These are phyloP conservation scores for Ips nitidus DNA, from an alignment of 1,140 invertebrate genomes.

Conservation along the genomic window DNA sequence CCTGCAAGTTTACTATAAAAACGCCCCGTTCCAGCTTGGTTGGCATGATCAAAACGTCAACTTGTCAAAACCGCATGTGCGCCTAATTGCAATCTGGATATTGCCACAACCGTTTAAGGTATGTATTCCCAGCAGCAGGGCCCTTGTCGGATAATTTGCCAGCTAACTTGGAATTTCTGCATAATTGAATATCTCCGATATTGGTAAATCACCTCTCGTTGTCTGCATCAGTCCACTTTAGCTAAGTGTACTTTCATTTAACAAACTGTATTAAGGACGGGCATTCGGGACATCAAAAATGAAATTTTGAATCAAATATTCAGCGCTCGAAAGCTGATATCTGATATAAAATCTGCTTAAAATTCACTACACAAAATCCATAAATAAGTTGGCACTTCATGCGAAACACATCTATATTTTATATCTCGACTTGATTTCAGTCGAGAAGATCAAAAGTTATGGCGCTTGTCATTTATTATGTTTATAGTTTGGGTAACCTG, in stretches of 20 bases:
- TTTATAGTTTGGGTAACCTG: constrained; percentile 22
- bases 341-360: constrained; percentile 20
- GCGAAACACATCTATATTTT: constrained; percentile 29
- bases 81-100: constrained; percentile 8
- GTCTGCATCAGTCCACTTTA: neutral
- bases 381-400: constrained; percentile 32
- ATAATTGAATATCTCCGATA: constrained; percentile 22
- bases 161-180: constrained; percentile 18
- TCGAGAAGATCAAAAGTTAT: constrained; percentile 19
- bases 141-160: constrained; percentile 24
- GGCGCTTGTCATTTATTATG: constrained; percentile 9
- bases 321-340: constrained; percentile 5
- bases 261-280: neutral
- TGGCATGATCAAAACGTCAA: too few relatives aligned
- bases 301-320: constrained; percentile 8
- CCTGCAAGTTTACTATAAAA: too few relatives aligned
- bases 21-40: too few relatives aligned
- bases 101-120: constrained; percentile 13
- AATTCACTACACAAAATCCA: constrained; percentile 29
- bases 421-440: constrained; percentile 27
- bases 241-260: neutral
- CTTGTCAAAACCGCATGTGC: too few relatives aligned
- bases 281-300: neutral
- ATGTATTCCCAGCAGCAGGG: constrained; percentile 3
- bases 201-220: neutral